Evolutionary conservation across 1,140 invertebrate species (phyloP).

Genomic region (Brachystomella parvula): DNA sequence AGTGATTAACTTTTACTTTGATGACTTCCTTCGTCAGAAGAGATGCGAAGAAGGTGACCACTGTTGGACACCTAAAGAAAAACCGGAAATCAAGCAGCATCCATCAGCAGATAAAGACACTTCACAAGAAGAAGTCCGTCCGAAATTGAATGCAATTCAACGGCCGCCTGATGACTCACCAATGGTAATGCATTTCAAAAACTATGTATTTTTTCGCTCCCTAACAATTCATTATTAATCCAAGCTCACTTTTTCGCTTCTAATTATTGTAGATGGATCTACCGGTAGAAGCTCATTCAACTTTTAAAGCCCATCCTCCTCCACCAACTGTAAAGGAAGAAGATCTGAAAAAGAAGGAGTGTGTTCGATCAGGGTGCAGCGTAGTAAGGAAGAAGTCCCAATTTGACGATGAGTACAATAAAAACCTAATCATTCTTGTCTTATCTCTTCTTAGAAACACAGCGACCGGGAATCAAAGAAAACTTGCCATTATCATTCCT

Average conservation of each 20-base stretch:
- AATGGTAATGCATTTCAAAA: conserved; percentile 44
- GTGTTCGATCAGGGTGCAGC: too few species aligned
- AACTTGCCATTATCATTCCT: conserved; percentile 73
- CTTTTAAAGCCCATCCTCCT: too few species aligned
- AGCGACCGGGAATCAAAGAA: conserved; percentile 33
- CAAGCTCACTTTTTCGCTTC: too few species aligned
- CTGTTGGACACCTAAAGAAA: background rate
- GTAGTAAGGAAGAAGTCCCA: too few species aligned
- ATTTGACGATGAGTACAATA: too few species aligned
- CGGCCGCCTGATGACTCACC: conserved; percentile 62
- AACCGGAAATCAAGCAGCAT: conserved; percentile 66
- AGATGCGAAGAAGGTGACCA: conserved; percentile 5
- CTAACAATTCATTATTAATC: too few species aligned
- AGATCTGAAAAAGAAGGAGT: too few species aligned
- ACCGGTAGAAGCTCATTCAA: too few species aligned
- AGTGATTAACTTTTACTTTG: conserved; percentile 72
- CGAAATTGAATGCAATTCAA: conserved; percentile 44
- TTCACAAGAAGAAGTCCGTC: conserved; percentile 40
- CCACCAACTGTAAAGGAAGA: too few species aligned
- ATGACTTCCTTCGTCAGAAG: conserved; percentile 3
- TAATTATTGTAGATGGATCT: too few species aligned
- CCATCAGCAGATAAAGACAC: conserved; percentile 50
- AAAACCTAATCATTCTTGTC: too few species aligned
- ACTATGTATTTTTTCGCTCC: too few species aligned
- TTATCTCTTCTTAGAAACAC: conserved; percentile 19